Conservation (phyloP, 2,797 vertebrate genomes). For the Macroramphosus scolopax region DNA sequence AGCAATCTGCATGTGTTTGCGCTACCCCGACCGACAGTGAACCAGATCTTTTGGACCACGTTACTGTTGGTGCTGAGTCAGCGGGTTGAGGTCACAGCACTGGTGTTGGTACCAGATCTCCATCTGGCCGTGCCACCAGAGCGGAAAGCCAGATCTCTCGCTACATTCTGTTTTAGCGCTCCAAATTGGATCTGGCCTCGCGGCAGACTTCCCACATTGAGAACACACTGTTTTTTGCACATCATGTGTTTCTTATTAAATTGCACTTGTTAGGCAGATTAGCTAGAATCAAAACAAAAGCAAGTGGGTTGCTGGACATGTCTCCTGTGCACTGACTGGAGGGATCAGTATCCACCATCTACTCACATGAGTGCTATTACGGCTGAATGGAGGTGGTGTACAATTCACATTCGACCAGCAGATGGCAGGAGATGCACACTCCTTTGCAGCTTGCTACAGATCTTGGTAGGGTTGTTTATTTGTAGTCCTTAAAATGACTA, state of each 20-base stretch:
- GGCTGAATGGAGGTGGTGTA: constrained; percentile 20
- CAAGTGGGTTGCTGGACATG: background rate
- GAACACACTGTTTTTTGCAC: constrained; percentile 31
- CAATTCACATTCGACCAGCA: constrained; percentile 53
- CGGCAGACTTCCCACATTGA: constrained; percentile 18
- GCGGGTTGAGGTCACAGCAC: constrained; percentile 54
- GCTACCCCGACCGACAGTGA: constrained; percentile 28
- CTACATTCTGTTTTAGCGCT: constrained; percentile 30
- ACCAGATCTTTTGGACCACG: constrained; percentile 44
- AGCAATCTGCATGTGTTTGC: constrained; percentile 41
- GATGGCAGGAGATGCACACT: constrained; percentile 65
- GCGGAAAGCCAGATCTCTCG: constrained; percentile 34
- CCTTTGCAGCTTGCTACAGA: constrained; percentile 12
- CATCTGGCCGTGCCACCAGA: constrained; percentile 48
- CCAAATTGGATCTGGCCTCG: constrained; percentile 22
- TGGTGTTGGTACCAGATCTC: constrained; percentile 55
- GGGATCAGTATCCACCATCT: constrained; percentile 2
- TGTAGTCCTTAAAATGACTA: constrained; percentile 27
- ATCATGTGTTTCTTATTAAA: constrained; percentile 47
- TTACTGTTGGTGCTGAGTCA: constrained; percentile 52
- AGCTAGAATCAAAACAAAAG: constrained; percentile 4
- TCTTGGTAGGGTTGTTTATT: constrained; percentile 24
- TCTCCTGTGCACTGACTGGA: constrained; percentile 9
- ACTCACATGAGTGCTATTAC: too few relatives aligned
- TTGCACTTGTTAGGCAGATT: constrained; percentile 27